These are phyloP conservation scores for Coenobita brevimanus DNA, from an alignment of 1,140 invertebrate genomes.

Conservation along the genomic window DNA sequence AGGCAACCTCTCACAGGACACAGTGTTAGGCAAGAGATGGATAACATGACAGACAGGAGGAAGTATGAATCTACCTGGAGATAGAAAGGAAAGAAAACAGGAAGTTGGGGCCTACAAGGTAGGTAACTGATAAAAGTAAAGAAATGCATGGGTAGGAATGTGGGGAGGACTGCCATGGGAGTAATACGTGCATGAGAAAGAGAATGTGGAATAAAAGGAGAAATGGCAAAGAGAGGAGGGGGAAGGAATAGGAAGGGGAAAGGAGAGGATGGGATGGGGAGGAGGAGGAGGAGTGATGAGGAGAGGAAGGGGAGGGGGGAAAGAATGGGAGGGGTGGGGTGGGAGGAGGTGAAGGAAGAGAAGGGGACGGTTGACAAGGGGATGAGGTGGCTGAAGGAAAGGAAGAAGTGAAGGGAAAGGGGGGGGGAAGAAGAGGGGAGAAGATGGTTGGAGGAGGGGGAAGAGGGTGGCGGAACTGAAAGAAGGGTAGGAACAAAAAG, in stretches of 20 bases:
- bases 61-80: too few species aligned
- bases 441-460: neutral
- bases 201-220: neutral
- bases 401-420: neutral
- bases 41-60: too few species aligned
- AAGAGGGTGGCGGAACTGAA: neutral
- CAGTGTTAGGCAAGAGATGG: too few species aligned
- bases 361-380: too few species aligned
- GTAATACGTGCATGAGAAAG: neutral
- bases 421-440: neutral
- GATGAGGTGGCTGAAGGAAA: too few species aligned
- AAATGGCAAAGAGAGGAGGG: neutral
- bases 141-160: neutral
- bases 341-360: too few species aligned
- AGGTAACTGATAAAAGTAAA: slow-evolving; percentile 14
- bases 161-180: too few species aligned
- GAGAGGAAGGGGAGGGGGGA: neutral
- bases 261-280: neutral
- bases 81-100: too few species aligned
- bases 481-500: neutral
- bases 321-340: neutral
- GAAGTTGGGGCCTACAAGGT: too few species aligned
- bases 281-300: neutral
- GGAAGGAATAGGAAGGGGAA: neutral
- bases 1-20: too few species aligned